Evolutionary conservation across 2,113 vertebrate species (phyloP), one percentile per base, ranked within the genome.

Genomic region (Saguinus midas): DNA sequence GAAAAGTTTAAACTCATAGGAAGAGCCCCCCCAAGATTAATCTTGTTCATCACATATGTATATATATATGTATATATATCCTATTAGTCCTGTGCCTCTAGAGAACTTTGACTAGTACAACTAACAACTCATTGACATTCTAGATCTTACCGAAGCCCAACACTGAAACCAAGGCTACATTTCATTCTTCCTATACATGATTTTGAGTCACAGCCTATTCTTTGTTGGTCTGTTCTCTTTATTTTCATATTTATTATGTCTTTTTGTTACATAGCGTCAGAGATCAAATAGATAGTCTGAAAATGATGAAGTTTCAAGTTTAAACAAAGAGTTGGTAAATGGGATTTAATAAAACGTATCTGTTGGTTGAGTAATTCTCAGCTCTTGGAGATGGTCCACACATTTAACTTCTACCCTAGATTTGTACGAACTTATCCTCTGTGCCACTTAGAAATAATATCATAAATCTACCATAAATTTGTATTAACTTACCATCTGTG

Each of bases 401-500:
- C 21, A 43, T 32, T n/a, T 18, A 10, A 11, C 18, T 8, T 3
- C 1, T 35, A 45, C 5, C 14, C 0, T 18, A 35, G 12, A 50
- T 40, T 35, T 61, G 32, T 8, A 27, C 10, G 27, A n/a, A 1
- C 13, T 14, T 29, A 58, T 58, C 57, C 23, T 58, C 20, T 21
- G n/a, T 21, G 32, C 12, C 37, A 29, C 68, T 68, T 45, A 45
- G 11, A 21, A n/a, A 79, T 52, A 52, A 52, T 52, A 52, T 52
- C 52, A 52, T 52, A 52, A 52, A 52, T 3, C 0, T 37, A n/a
- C 7, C 13, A 1, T 17, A 32, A 8, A 48, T 37, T 37, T 61
- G 29, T 10, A 25, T 18, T 35, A 35, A 1, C 23, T 18, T 1
- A 1, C 10, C 1, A 0, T 21, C 18, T 20, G n/a, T 27, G n/a